These are phyloP conservation scores for Notothenia coriiceps DNA, from an alignment of 2,113 vertebrate genomes.

Conservation along the genomic window DNA sequence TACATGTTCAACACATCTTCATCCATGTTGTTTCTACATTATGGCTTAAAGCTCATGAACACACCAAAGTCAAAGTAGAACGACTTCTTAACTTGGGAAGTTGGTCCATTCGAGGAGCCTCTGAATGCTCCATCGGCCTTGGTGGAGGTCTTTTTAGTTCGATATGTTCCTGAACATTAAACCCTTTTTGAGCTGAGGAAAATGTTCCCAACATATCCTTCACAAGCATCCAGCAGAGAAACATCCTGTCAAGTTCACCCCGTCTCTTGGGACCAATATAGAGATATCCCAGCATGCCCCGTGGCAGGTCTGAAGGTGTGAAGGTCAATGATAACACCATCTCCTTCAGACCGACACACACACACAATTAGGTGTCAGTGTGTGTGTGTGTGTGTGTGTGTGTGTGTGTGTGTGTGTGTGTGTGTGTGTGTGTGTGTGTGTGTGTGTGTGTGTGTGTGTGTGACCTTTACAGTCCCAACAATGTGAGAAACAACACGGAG, in stretches of 20 bases:
- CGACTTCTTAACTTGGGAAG: too few species aligned
- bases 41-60: too few species aligned
- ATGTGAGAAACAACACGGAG: too few species aligned
- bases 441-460: neutral
- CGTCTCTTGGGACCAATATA: neutral
- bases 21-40: too few species aligned
- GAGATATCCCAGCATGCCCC: slow-evolving; percentile 18
- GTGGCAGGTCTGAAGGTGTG: slow-evolving; percentile 11
- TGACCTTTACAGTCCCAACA: too few species aligned
- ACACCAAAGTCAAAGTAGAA: too few species aligned
- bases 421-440: neutral
- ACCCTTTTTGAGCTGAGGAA: neutral
- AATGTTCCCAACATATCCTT: neutral
- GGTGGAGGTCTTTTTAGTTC: neutral
- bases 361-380: neutral
- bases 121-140: too few species aligned
- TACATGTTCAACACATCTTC: too few species aligned
- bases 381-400: neutral
- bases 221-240: neutral
- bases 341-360: slow-evolving; percentile 9
- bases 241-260: neutral
- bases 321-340: slow-evolving; percentile 29
- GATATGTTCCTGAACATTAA: neutral
- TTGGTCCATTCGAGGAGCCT: too few species aligned
- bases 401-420: neutral